These are phyloP conservation scores for Nixonia krombeini DNA, from an alignment of 1,140 invertebrate genomes.

Conservation along the genomic window DNA sequence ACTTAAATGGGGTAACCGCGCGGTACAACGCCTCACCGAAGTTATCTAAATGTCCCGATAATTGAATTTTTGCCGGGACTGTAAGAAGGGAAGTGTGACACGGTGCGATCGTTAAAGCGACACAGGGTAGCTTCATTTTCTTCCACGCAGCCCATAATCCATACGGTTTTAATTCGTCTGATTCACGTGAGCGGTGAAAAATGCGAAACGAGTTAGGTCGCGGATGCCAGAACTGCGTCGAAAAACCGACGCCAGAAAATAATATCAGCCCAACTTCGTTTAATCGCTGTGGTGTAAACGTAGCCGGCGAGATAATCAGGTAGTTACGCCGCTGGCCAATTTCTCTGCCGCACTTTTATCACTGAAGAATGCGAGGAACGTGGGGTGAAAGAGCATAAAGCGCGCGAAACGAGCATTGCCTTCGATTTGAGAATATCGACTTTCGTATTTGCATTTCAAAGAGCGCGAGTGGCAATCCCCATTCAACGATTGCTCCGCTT, in stretches of 20 bases:
- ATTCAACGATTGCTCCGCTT: conserved; percentile 30
- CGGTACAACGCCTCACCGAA: no score
- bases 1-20: no score
- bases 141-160: neutral
- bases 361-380: conserved; percentile 7
- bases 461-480: conserved; percentile 38
- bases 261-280: conserved; percentile 1
- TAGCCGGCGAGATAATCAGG: conserved; percentile 25
- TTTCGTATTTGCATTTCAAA: conserved; percentile 52
- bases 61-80: no score
- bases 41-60: no score
- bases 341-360: conserved; percentile 19
- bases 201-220: neutral
- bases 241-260: neutral
- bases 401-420: conserved; percentile 25
- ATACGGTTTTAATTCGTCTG: neutral
- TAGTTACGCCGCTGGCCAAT: conserved; percentile 16
- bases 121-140: no score
- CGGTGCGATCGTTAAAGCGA: no score
- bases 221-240: no score
- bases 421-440: conserved; percentile 43
- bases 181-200: neutral
- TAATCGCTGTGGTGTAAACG: conserved; percentile 6
- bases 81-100: no score
- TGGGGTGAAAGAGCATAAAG: conserved; percentile 9